Conservation (phyloP, 2,113 vertebrate genomes). For the Serilophus lunatus region DNA sequence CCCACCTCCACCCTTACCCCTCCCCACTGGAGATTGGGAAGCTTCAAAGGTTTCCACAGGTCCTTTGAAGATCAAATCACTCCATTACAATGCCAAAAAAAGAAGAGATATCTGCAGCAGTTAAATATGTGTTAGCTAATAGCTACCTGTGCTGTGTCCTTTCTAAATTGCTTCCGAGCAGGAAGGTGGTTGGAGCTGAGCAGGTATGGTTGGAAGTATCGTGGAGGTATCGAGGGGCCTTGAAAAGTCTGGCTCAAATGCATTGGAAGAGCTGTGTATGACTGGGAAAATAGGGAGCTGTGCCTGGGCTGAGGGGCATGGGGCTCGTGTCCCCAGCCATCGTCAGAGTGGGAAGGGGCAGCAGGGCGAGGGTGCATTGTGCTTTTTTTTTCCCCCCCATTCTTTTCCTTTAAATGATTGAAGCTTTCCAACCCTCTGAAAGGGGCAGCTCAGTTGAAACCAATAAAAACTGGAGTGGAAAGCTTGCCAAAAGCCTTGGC, state of each 20-base stretch:
- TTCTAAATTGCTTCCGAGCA: constrained; percentile 44
- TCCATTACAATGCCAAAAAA: constrained; percentile 39
- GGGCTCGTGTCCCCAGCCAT: rapidly evolving
- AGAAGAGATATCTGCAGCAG: constrained; percentile 6
- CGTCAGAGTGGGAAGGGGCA: background rate
- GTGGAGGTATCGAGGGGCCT: background rate
- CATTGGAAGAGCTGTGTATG: background rate
- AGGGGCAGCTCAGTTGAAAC: constrained; percentile 77
- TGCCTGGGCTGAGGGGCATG: background rate
- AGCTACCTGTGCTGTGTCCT: constrained; percentile 31
- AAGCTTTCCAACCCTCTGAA: constrained; percentile 62
- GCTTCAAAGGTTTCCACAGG: constrained; percentile 65
- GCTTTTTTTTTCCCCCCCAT: background rate
- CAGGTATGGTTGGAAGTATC: background rate
- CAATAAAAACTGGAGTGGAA: constrained; percentile 71
- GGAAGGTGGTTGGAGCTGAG: background rate
- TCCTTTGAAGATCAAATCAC: constrained; percentile 71
- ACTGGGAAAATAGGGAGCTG: background rate
- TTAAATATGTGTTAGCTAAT: constrained; percentile 53
- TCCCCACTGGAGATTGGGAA: constrained; percentile 41
- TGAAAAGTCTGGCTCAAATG: background rate
- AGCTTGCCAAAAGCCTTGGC: constrained; percentile 74
- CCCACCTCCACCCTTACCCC: background rate
- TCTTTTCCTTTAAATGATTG: constrained; percentile 22
- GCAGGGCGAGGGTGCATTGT: background rate